Evolutionary conservation across 2,888 invertebrate genomes (phyloP).

Genomic region (Hylaea fasciaria): DNA sequence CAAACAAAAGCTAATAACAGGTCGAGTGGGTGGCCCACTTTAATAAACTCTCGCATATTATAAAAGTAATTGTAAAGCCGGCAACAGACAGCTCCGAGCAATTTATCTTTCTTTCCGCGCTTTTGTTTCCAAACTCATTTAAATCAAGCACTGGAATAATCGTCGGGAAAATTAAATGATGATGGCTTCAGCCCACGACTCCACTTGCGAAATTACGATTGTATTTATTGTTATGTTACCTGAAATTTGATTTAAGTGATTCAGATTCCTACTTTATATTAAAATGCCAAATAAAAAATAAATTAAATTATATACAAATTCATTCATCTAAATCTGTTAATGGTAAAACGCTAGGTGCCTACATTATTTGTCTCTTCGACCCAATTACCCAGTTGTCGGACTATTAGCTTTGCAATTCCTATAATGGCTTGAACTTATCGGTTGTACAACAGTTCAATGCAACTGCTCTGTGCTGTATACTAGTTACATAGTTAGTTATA

Average conservation of each 20-base stretch:
- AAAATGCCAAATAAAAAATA: no score
- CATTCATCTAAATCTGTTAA: no score
- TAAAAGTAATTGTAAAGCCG: conserved; percentile 28
- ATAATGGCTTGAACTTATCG: no score
- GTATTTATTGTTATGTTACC: not conserved
- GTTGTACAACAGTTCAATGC: no score
- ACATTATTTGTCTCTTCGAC: no score
- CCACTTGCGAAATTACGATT: not conserved
- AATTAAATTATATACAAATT: no score
- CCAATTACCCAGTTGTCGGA: no score
- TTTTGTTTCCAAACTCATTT: conserved; percentile 38
- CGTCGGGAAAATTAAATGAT: conserved; percentile 1
- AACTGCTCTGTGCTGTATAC: no score
- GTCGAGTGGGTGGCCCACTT: conserved; percentile 9
- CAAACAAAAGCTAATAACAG: conserved; percentile 15
- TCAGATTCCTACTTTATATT: not conserved
- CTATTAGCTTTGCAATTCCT: no score
- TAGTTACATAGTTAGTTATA: no score
- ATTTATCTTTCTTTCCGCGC: conserved; percentile 33
- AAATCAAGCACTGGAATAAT: conserved; percentile 28
- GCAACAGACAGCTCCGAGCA: conserved; percentile 22
- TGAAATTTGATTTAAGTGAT: not conserved
- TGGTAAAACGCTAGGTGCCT: no score
- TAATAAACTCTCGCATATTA: conserved; percentile 32
- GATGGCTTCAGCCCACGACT: not conserved